Conservation (phyloP, 23 tunicate genomes). For the Corella eumyota region DNA sequence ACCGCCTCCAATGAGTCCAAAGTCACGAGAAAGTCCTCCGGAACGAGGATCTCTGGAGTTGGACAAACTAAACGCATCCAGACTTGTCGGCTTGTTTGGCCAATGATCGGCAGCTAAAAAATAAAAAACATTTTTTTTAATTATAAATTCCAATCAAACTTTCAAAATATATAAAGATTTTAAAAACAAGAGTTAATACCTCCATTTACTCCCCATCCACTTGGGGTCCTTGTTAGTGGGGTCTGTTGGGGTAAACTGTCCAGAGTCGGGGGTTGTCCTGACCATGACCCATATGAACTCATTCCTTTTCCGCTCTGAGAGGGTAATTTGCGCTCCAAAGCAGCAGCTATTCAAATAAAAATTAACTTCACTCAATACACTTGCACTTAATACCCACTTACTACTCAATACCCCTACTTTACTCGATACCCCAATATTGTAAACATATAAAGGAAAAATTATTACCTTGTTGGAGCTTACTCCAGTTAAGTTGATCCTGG, state of each 20-base stretch:
- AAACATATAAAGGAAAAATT: too few relatives aligned
- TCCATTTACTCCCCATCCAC: constrained; percentile 10
- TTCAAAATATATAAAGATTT: too few relatives aligned
- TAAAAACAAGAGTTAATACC: background rate
- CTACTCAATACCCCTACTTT: too few relatives aligned
- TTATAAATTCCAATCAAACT: too few relatives aligned
- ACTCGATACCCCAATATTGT: too few relatives aligned
- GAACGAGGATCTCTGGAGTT: constrained; percentile 8
- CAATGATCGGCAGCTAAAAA: constrained; percentile 33
- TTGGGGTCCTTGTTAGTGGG: background rate
- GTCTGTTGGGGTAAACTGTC: constrained; percentile 13
- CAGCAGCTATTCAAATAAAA: too few relatives aligned
- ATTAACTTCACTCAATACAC: too few relatives aligned
- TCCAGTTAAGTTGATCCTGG: constrained; percentile 28
- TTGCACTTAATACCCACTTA: too few relatives aligned
- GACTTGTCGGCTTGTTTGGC: constrained; percentile 40
- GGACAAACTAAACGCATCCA: constrained; percentile 20
- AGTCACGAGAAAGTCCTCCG: constrained; percentile 11
- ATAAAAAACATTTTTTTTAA: background rate
- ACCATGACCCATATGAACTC: constrained; percentile 22
- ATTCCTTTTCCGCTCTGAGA: background rate
- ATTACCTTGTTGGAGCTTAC: constrained; percentile 49
- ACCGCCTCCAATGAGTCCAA: too few relatives aligned
- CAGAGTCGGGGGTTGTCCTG: constrained; percentile 3
- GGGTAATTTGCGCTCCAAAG: constrained; percentile 19